Evolutionary conservation across 1,140 invertebrate genomes (phyloP), one percentile per base, ranked within the genome.

Genomic region (Saccostrea echinata): DNA sequence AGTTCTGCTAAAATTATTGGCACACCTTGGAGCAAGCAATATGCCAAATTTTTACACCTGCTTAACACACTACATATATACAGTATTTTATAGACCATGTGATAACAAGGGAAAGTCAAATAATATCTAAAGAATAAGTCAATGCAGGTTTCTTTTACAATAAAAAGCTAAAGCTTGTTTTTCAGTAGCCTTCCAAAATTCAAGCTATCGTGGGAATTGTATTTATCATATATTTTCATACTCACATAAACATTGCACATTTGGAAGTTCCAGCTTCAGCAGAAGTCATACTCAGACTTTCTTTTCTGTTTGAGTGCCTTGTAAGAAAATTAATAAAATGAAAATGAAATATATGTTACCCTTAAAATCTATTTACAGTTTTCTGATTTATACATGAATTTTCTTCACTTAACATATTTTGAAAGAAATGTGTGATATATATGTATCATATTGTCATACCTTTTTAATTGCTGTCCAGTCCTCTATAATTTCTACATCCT

Each of bases 401-500:
- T 86, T n/a, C 71, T 80, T 27, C 18, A 8, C 53, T 33, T 33
- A 68, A 9, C 16, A 85, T 68, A 61, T 71, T 84, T 12, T 57
- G 24, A 18, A n/a, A n/a, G 11, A 52, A 24, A 9, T 16, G 3
- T n/a, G 43, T 43, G 43, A 43, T 43, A 53, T 16, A n/a, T 35
- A 16, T 21, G 21, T 33, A 85, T 64, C 3, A 21, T 24, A 80
- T 30, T 43, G 53, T 43, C 89, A 68, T 88, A 97, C 97, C 95
- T 99, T 99, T 94, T 98, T 97, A 87, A 99, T 98, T 3, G 97
- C 95, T 1, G 98, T 97, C 98, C 98, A 99, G 95, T 99, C 98
- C 94, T 99, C 98, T 94, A 99, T 96, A 92, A 99, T 99, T 93
- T 99, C 98, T 81, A 97, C 96, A 88, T 99, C 98, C 88, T 97